These are phyloP conservation scores for Pristionchus fissidentatus DNA, from an alignment of 2,888 invertebrate species.

Conservation along the genomic window DNA sequence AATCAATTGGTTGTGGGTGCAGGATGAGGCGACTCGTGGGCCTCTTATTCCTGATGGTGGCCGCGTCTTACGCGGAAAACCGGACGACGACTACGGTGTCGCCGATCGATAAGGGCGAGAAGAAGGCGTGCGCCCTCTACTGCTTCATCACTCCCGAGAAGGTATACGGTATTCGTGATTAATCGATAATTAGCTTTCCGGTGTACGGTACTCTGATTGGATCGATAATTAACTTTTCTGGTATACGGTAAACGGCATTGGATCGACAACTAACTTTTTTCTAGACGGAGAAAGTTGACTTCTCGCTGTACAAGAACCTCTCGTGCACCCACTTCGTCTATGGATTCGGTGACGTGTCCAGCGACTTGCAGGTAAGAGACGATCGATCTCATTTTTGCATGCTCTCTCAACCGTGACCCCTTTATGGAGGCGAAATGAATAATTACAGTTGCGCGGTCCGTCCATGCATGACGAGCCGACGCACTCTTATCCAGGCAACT, in stretches of 20 bases:
- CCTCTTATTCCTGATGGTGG: background rate
- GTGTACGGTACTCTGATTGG: background rate
- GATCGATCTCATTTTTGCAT: background rate
- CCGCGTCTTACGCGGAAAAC: background rate
- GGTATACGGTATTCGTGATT: background rate
- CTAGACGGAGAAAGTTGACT: conserved; percentile 33
- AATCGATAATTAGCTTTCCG: background rate
- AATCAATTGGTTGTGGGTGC: no score
- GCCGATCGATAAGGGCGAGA: background rate
- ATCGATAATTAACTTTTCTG: no score
- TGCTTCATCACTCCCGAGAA: conserved; percentile 31
- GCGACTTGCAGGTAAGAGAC: background rate
- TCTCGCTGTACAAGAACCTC: conserved; percentile 14
- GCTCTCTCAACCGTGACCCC: no score
- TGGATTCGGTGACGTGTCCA: conserved; percentile 29
- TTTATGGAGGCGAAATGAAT: background rate
- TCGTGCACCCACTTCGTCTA: conserved; percentile 46
- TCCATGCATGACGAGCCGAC: conserved; percentile 16
- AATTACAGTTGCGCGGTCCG: conserved; percentile 23
- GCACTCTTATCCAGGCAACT: conserved; percentile 38
- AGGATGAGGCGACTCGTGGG: conserved; percentile 21
- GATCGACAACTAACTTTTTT: background rate
- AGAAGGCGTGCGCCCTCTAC: conserved; percentile 8
- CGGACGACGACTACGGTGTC: background rate
- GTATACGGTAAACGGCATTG: background rate